Evolutionary conservation across 2,888 invertebrate species (phyloP).

Genomic region (Cephus sareptanus): DNA sequence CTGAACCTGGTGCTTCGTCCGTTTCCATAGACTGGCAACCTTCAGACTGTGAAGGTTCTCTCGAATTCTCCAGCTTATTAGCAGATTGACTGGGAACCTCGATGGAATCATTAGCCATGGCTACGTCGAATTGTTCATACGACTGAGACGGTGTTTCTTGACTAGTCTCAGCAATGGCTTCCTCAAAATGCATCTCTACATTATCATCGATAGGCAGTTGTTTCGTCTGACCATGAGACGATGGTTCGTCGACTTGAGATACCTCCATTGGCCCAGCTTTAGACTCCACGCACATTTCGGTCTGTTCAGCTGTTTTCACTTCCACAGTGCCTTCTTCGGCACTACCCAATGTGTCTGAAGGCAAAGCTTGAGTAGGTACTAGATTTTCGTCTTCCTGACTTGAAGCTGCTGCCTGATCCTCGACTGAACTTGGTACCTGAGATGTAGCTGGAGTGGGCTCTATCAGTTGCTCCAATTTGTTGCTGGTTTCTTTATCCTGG

Average conservation of each 20-base stretch:
- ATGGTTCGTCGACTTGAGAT: constrained; percentile 34
- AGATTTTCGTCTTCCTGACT: constrained; percentile 24
- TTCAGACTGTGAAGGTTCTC: constrained; percentile 54
- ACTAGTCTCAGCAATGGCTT: constrained; percentile 42
- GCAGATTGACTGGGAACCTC: constrained; percentile 60
- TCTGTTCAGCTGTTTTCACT: constrained; percentile 35
- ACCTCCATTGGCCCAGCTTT: constrained; percentile 24
- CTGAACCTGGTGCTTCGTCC: constrained; percentile 39
- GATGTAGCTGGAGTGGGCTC: constrained; percentile 12
- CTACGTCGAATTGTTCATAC: constrained; percentile 49
- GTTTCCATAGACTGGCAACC: constrained; percentile 50
- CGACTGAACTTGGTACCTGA: constrained; percentile 11
- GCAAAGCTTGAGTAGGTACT: constrained; percentile 19
- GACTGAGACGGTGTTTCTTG: constrained; percentile 59
- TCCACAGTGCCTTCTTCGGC: constrained; percentile 35
- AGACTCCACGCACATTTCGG: constrained; percentile 30
- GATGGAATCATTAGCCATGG: constrained; percentile 39
- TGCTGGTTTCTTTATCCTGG: constrained; percentile 23
- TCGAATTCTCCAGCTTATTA: constrained; percentile 50
- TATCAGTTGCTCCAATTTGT: constrained; percentile 10
- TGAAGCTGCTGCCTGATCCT: constrained; percentile 33
- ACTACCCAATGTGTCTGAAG: constrained; percentile 21
- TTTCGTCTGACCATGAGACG: constrained; percentile 42
- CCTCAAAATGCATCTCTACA: constrained; percentile 37
- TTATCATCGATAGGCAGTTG: constrained; percentile 24